Evolutionary conservation across 1,140 invertebrate species (phyloP).

Genomic region (Cyrtorhinus lividipennis): DNA sequence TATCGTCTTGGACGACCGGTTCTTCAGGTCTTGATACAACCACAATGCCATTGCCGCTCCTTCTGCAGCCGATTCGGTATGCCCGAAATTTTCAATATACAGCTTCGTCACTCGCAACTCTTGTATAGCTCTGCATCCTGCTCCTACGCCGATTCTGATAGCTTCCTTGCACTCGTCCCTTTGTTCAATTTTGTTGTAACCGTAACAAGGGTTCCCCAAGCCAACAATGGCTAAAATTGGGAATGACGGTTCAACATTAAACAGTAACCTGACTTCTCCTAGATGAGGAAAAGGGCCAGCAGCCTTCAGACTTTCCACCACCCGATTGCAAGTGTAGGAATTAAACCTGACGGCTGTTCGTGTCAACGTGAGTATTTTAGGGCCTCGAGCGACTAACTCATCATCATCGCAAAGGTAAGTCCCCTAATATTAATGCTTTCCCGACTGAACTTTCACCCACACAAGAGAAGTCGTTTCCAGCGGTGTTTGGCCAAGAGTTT

Average conservation of each 20-base stretch:
- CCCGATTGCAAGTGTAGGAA: conserved; percentile 11
- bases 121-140: conserved; percentile 40
- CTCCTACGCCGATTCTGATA: conserved; percentile 45
- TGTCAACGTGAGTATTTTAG: conserved; percentile 10
- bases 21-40: conserved; percentile 43
- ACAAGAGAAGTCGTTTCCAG: not conserved
- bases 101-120: conserved; percentile 45
- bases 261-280: conserved; percentile 43
- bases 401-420: conserved; percentile 4
- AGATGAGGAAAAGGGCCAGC: conserved; percentile 31
- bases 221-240: conserved; percentile 50
- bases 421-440: conserved; percentile 16
- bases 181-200: conserved; percentile 45
- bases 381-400: not conserved
- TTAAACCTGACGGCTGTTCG: conserved; percentile 20
- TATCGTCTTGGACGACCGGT: conserved; percentile 7
- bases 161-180: conserved; percentile 52
- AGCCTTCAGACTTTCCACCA: conserved; percentile 14
- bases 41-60: conserved; percentile 46
- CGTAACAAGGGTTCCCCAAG: conserved; percentile 44
- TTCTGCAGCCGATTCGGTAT: conserved; percentile 60
- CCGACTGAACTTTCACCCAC: conserved; percentile 14
- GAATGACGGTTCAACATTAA: conserved; percentile 42
- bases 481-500: not conserved
- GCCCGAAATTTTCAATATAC: conserved; percentile 48